Evolutionary conservation across 2,113 vertebrate genomes (phyloP), one percentile per base, ranked within the genome.

Genomic region (Butastur rufipennis): DNA sequence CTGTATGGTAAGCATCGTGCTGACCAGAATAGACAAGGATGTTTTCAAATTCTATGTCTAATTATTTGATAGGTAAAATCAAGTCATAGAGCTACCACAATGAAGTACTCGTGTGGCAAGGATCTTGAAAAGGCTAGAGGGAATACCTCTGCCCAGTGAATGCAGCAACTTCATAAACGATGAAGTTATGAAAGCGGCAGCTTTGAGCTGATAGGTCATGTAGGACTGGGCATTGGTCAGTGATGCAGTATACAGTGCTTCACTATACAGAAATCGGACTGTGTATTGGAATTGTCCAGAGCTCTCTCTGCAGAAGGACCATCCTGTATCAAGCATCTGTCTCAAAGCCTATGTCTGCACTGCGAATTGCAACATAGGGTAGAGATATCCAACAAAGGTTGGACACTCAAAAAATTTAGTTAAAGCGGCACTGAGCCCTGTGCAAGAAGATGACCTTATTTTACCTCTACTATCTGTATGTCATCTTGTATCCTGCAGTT

Each of bases 21-120:
- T 77, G 50, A 92, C 22, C 45, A 68, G 34, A 86, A 62, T 12
- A 92, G 38, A 74, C 17, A n/a, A 71, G 22, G 17, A 22, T 52
- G 7, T 55, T 93, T 90, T 86, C 47, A 71, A 80, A 81, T 71
- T 77, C 20, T 83, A 0, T 29, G 13, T 72, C 36, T 68, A 38
- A 63, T 83, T 81, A 78, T 73, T 78, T 90, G 26, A 71, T 92
- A 47, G 4, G 11, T 66, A 74, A 88, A 86, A 66, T 42, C 21
- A 73, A 50, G 47, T 66, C 50, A 58, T 22, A 62, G 42, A 90
- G 7, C 20, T 81, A 73, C n/a, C 36, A 43, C 23, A 68, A 59
- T n/a, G 5, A 67, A 85, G 13, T 88, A 73, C 26, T 66, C 0
- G 0, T 34, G 19, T 50, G 36, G 38, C 2, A 1, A 80, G 22